Conservation (phyloP, 2,113 vertebrate genomes). For the Uropsilus gracilis region DNA sequence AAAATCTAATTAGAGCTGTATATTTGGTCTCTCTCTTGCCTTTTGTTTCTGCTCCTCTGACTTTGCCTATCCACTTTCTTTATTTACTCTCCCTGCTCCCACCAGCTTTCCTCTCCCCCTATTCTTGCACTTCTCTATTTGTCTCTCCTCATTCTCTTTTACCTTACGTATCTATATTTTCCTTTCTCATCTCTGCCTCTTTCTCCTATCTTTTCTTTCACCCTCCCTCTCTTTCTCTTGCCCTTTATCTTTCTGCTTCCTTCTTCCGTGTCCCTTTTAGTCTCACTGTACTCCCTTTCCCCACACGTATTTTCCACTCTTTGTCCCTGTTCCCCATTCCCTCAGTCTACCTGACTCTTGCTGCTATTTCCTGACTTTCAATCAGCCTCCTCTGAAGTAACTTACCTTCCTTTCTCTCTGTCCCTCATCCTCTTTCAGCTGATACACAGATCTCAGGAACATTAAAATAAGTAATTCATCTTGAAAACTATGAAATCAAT, state of each 20-base stretch:
- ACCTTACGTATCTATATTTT: rapidly evolving
- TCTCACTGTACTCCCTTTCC: too few relatives aligned
- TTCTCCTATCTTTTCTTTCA: not conserved
- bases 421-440: not conserved
- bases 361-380: not conserved
- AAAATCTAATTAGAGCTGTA: slow-evolving; percentile 29
- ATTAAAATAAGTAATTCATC: slow-evolving; percentile 45
- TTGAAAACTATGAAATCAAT: not conserved
- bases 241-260: not conserved
- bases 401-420: too few relatives aligned
- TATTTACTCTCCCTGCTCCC: not conserved
- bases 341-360: not conserved
- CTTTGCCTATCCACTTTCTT: not conserved
- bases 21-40: not conserved
- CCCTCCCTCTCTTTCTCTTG: not conserved
- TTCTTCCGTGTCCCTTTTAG: not conserved
- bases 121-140: too few relatives aligned
- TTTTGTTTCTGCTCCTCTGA: not conserved
- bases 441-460: not conserved
- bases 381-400: too few relatives aligned
- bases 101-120: rapidly evolving
- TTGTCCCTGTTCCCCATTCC: too few relatives aligned
- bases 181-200: not conserved
- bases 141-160: too few relatives aligned
- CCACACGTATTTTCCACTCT: not conserved